Evolutionary conservation across 2,113 vertebrate genomes (phyloP).

Genomic region (Lycocorax pyrrhopterus): DNA sequence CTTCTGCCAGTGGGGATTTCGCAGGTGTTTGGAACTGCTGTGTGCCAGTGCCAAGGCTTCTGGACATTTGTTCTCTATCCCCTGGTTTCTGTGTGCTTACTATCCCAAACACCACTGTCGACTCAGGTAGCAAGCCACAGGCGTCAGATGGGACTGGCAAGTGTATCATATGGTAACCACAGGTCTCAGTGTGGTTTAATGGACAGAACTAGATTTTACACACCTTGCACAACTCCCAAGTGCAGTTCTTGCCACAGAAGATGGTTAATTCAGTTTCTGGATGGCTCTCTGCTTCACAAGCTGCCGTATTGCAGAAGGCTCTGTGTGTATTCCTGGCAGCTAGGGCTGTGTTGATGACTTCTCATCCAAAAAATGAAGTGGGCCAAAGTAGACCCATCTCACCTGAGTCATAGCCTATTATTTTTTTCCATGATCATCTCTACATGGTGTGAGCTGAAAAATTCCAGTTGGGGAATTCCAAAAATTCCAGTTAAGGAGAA

Average conservation of each 20-base stretch:
- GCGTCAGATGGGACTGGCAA: not conserved
- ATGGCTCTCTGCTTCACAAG: not conserved
- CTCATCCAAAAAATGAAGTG: not conserved
- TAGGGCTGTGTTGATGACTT: not conserved
- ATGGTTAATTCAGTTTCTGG: not conserved
- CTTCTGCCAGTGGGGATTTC: not conserved
- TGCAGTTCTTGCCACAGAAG: not conserved
- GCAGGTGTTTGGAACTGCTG: not conserved
- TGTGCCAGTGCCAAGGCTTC: not conserved
- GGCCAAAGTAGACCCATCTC: not conserved
- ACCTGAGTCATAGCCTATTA: not conserved
- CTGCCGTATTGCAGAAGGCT: not conserved
- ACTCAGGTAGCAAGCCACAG: not conserved
- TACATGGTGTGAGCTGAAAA: not conserved
- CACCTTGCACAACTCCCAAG: not conserved
- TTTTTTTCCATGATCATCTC: not conserved
- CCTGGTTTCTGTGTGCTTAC: not conserved
- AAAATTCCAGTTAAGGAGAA: too few relatives aligned
- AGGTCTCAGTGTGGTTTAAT: not conserved
- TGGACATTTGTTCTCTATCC: not conserved
- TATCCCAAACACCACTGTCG: not conserved
- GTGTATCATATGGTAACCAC: rapidly evolving
- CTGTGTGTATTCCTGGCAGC: not conserved
- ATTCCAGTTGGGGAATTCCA: not conserved
- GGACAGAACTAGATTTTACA: not conserved